Conservation (phyloP, 1,140 invertebrate genomes). For the Dendrolimus kikuchii region DNA sequence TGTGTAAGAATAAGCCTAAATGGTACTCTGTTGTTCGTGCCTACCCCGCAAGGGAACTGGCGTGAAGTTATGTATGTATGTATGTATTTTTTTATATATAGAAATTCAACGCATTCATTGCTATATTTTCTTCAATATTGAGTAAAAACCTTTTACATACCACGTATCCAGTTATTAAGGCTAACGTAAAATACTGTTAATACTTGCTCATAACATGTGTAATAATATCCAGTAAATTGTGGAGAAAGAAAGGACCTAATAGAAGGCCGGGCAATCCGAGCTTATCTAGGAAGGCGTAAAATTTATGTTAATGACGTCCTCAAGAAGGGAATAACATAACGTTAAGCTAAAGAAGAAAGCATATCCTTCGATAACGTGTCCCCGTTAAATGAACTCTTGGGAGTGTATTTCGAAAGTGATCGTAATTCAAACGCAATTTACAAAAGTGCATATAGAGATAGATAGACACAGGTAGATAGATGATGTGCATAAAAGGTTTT, state of each 20-base stretch:
- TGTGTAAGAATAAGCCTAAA: too few relatives aligned
- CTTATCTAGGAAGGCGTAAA: slow-evolving; percentile 40
- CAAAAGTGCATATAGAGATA: background rate
- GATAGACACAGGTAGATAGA: background rate
- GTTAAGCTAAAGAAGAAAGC: slow-evolving; percentile 27
- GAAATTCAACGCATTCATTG: too few relatives aligned
- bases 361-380: slow-evolving; percentile 27
- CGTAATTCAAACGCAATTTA: slow-evolving; percentile 1
- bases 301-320: slow-evolving; percentile 45
- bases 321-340: slow-evolving; percentile 29
- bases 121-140: too few relatives aligned
- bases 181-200: too few relatives aligned
- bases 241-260: slow-evolving; percentile 26
- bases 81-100: too few relatives aligned
- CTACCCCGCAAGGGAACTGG: too few relatives aligned
- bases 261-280: slow-evolving; percentile 30
- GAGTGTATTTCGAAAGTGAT: slow-evolving; percentile 12
- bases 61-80: too few relatives aligned
- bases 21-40: too few relatives aligned
- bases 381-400: slow-evolving; percentile 25
- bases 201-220: slow-evolving; percentile 21
- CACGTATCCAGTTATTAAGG: too few relatives aligned
- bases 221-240: slow-evolving; percentile 33
- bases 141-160: too few relatives aligned
- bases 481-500: too few relatives aligned